Evolutionary conservation across 2,797 vertebrate genomes (phyloP).

Genomic region (Balearica regulorum): DNA sequence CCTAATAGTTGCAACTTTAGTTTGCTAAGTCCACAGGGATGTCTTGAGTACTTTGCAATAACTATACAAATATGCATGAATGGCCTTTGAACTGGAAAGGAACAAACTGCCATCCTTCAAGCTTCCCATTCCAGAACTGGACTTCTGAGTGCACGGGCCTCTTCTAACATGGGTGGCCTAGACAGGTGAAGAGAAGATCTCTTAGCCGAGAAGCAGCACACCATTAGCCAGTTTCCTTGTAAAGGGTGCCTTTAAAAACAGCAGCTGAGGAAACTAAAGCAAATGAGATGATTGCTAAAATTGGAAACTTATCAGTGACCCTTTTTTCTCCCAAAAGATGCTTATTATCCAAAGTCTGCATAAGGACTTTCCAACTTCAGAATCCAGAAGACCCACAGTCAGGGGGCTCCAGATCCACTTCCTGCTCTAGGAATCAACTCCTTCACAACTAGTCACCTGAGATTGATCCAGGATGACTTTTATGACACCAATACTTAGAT

Average conservation of each 20-base stretch:
- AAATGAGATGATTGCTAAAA: background rate
- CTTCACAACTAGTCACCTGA: background rate
- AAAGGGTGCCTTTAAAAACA: background rate
- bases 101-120: background rate
- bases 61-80: background rate
- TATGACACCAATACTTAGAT: background rate
- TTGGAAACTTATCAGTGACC: background rate
- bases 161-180: background rate
- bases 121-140: background rate
- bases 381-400: background rate
- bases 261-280: background rate
- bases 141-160: background rate
- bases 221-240: background rate
- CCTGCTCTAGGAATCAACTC: background rate
- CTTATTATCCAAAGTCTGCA: background rate
- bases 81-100: background rate
- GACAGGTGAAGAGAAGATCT: background rate
- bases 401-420: background rate
- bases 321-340: background rate
- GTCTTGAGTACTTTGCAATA: background rate
- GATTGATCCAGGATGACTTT: background rate
- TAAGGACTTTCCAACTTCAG: background rate
- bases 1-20: background rate
- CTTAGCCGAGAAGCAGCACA: background rate
- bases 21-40: background rate